A percentile compares a stretch with the other conserved stretches of the same genome.
Conservation (phyloP, 1,140 invertebrate genomes). For the Armadillidium nasatum region DNA sequence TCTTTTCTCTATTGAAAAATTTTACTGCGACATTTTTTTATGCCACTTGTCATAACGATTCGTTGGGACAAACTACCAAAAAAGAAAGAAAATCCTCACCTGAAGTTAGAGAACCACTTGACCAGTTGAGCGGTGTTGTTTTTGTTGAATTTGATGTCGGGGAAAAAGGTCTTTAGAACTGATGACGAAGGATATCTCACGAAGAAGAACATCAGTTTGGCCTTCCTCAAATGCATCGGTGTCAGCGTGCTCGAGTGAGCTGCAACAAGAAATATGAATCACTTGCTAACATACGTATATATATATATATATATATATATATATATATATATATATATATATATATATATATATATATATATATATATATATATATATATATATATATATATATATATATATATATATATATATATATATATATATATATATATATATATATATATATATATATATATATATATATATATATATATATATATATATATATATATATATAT, state of each 20-base stretch:
- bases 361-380: slow-evolving; percentile 15
- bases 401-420: slow-evolving; percentile 11
- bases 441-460: neutral
- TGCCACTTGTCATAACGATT: too few species aligned
- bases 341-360: slow-evolving; percentile 22
- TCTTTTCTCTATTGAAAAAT: too few species aligned
- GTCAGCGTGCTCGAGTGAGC: slow-evolving; percentile 90
- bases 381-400: neutral
- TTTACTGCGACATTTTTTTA: too few species aligned
- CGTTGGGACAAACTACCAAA: too few species aligned
- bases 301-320: slow-evolving; percentile 24
- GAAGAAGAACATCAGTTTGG: slow-evolving; percentile 99
- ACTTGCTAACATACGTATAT: neutral
- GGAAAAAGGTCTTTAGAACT: slow-evolving; percentile 99
- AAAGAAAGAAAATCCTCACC: slow-evolving; percentile 64
- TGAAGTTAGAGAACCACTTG: slow-evolving; percentile 99
- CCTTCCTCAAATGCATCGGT: slow-evolving; percentile 99
- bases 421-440: neutral
- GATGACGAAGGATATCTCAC: slow-evolving; percentile 96
- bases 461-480: neutral
- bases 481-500: neutral
- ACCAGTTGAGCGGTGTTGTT: slow-evolving; percentile 99
- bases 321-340: slow-evolving; percentile 25
- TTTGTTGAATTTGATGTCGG: slow-evolving; percentile 99
- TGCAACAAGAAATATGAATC: slow-evolving; percentile 67